Base-by-base conservation (phyloP, 1,140 invertebrate species). In the Periplaneta americana region DNA sequence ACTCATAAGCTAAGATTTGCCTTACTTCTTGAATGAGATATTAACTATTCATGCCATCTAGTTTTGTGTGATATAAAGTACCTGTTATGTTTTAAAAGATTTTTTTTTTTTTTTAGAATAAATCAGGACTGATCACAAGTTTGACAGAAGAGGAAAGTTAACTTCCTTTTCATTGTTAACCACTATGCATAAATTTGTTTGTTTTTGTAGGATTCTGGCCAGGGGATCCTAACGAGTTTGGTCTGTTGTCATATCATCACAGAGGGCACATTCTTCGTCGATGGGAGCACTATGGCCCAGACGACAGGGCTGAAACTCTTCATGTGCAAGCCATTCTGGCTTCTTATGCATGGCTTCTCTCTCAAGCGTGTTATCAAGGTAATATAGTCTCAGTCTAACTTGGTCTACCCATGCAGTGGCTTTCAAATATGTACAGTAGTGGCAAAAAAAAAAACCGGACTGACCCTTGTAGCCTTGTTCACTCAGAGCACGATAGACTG, bases 351-450 rank as follows among this genome's bases (percentile, higher is more conserved):
- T 97, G 95, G 93, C 89, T 97, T 11, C 87, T 94, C 79, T 90
- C 93, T 0, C 94, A 97, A 88, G 96, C 97, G 11, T 93, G 92
- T 86, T 94, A 95, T 88, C 93, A 96, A 90, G 97, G 93, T 93
- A 88, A 82, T 75, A 66, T 22, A 66, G 22, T 8, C 22, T 18
- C 5, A 48, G 48, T 28, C 22, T n/a, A n/a, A n/a, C n/a, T n/a
- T n/a, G n/a, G n/a, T n/a, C n/a, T n/a, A n/a, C n/a, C n/a, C n/a
- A n/a, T n/a, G n/a, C n/a, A n/a, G n/a, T n/a, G n/a, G n/a, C n/a
- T n/a, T n/a, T n/a, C n/a, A n/a, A n/a, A n/a, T n/a, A n/a, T n/a
- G n/a, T n/a, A n/a, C n/a, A n/a, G n/a, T n/a, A n/a, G n/a, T n/a
- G n/a, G n/a, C n/a, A n/a, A n/a, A n/a, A n/a, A n/a, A n/a, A n/a